A percentile compares a stretch with the other conserved stretches of the same genome.
phyloP scores from a whole-genome alignment of 2,888 invertebrate species.

The Drosophila dives region DNA sequence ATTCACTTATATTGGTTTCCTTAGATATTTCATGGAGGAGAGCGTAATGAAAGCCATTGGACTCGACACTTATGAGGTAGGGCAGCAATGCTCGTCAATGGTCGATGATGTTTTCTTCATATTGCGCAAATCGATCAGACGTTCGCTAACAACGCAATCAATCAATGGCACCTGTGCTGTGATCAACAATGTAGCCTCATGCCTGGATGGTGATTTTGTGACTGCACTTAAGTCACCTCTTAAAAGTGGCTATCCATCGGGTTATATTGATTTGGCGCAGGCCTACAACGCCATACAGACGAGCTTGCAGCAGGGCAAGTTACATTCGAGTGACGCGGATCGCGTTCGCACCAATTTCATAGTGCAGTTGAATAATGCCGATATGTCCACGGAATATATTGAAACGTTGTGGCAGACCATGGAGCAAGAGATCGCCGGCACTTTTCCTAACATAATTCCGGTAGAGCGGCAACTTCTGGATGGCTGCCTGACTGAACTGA shows the following conservation, averaged over 20 bases:
- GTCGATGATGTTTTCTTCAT: constrained; percentile 99
- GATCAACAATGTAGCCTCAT: constrained; percentile 95
- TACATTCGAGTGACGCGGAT: constrained; percentile 92
- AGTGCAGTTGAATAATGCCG: constrained; percentile 94
- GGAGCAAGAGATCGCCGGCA: constrained; percentile 88
- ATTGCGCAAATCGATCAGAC: constrained; percentile 96
- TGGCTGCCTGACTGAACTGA: constrained; percentile 88
- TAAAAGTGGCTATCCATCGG: constrained; percentile 91
- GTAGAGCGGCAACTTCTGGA: constrained; percentile 90
- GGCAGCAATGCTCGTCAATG: constrained; percentile 93
- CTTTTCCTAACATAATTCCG: constrained; percentile 87
- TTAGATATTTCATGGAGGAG: constrained; percentile 96
- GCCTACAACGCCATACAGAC: constrained; percentile 93
- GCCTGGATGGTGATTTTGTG: constrained; percentile 94
- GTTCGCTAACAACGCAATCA: constrained; percentile 95
- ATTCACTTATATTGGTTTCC: not conserved
- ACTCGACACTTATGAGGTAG: constrained; percentile 90
- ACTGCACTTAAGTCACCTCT: constrained; percentile 90
- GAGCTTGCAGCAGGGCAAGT: constrained; percentile 91
- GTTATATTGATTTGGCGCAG: constrained; percentile 91
- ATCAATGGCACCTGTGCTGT: constrained; percentile 98
- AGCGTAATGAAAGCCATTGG: constrained; percentile 96
- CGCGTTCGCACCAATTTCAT: constrained; percentile 91
- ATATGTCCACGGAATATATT: constrained; percentile 95
- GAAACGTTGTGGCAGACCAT: constrained; percentile 93